Evolutionary conservation across 2,113 vertebrate species (phyloP).

Genomic region (Cisticola juncidis): DNA sequence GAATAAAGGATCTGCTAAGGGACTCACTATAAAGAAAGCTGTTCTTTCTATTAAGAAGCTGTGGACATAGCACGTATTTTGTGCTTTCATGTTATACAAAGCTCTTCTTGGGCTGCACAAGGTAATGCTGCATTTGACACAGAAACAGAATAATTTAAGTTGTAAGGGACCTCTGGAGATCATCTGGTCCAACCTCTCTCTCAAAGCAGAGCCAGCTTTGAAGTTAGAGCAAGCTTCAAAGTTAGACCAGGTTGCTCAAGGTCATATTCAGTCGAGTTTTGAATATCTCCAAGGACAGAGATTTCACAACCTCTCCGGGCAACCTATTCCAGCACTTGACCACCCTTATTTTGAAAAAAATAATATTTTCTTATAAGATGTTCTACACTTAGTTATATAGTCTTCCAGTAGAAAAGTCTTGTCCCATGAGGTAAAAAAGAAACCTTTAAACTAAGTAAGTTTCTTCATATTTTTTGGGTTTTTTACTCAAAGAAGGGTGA

Average conservation of each 20-base stretch:
- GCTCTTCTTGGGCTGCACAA: conserved; percentile 37
- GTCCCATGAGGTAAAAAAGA: not conserved
- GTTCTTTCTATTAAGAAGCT: conserved; percentile 29
- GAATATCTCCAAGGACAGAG: conserved; percentile 24
- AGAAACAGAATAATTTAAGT: conserved; percentile 63
- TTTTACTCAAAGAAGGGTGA: not conserved
- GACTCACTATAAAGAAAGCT: not conserved
- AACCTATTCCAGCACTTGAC: not conserved
- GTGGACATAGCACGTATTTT: conserved; percentile 18
- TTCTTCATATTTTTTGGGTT: not conserved
- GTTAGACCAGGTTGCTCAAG: conserved; percentile 56
- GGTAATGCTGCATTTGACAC: conserved; percentile 58
- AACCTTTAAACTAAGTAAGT: not conserved
- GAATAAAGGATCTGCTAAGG: conserved; percentile 1
- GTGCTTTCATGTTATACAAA: conserved; percentile 54
- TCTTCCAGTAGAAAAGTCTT: not conserved
- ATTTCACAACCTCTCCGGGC: not conserved
- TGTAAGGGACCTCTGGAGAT: conserved; percentile 56
- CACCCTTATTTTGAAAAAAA: conserved; percentile 8
- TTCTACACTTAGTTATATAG: not conserved
- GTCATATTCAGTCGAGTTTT: conserved; percentile 39
- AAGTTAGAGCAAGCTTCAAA: conserved; percentile 49
- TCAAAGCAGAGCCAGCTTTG: conserved; percentile 54
- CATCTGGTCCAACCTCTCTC: conserved; percentile 26
- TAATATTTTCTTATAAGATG: not conserved